A percentile compares a stretch with the other conserved stretches of the same genome.
These are phyloP conservation scores for Hylaea fasciaria DNA, from an alignment of 2,888 invertebrate genomes.

Conservation along the genomic window DNA sequence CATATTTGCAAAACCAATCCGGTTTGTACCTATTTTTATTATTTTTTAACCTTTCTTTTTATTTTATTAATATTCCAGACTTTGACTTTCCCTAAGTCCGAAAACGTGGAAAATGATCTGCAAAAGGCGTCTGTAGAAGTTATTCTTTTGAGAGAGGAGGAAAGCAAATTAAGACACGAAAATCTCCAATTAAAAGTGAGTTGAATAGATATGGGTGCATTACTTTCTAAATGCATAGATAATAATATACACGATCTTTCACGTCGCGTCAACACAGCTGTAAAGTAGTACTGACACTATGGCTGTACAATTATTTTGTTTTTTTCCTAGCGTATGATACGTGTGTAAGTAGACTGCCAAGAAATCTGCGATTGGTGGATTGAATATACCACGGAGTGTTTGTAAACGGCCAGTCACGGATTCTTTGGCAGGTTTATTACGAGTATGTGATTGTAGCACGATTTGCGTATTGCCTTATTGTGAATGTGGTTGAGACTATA, in stretches of 20 bases:
- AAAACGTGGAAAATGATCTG: slow-evolving; percentile 78
- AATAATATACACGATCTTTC: not conserved
- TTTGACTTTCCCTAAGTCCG: slow-evolving; percentile 68
- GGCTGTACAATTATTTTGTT: slow-evolving; percentile 1
- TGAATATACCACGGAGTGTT: too few relatives aligned
- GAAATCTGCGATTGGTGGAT: slow-evolving; percentile 1
- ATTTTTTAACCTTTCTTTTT: slow-evolving; percentile 35
- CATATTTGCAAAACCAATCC: slow-evolving; percentile 20
- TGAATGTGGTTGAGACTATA: not conserved
- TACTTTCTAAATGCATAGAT: slow-evolving; percentile 10
- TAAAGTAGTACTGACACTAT: slow-evolving; percentile 6
- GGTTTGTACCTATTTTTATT: slow-evolving; percentile 9
- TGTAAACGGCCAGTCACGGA: not conserved
- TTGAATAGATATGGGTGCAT: slow-evolving; percentile 41
- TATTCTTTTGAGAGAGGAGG: slow-evolving; percentile 90
- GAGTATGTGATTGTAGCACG: not conserved
- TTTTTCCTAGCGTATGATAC: slow-evolving; percentile 11
- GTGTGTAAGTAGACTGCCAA: slow-evolving; percentile 7
- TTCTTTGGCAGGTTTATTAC: not conserved
- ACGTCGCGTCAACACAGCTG: slow-evolving; percentile 12
- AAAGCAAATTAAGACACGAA: slow-evolving; percentile 92
- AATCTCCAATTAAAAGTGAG: slow-evolving; percentile 93
- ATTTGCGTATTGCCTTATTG: not conserved
- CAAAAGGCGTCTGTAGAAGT: slow-evolving; percentile 90
- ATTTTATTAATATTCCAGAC: slow-evolving; percentile 63